These are phyloP conservation scores for Lepus oiostolus DNA, from an alignment of 2,797 vertebrate genomes.

Conservation along the genomic window DNA sequence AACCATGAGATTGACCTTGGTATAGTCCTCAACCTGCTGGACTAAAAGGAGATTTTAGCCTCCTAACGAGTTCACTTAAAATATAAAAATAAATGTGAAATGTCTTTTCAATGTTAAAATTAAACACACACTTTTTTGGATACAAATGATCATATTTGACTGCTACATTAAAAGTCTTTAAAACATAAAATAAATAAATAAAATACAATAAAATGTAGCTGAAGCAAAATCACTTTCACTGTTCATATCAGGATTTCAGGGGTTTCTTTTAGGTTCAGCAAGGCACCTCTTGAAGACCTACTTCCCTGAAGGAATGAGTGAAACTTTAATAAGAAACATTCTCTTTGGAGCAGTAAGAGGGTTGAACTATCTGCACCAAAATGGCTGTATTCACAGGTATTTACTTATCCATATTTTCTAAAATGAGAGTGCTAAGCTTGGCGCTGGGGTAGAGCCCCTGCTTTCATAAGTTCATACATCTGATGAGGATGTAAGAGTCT, in stretches of 20 bases:
- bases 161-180: conserved; percentile 70
- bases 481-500: background rate
- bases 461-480: background rate
- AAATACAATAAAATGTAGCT: background rate
- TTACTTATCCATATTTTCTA: conserved; percentile 58
- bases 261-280: conserved; percentile 93
- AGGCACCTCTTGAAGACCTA: conserved; percentile 94
- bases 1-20: conserved; percentile 43
- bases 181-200: conserved; percentile 48
- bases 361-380: conserved; percentile 96
- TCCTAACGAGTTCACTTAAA: conserved; percentile 59
- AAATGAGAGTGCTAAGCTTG: background rate
- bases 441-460: background rate
- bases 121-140: background rate
- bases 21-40: conserved; percentile 27
- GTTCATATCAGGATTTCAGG: conserved; percentile 61
- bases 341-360: conserved; percentile 95
- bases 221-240: conserved; percentile 31
- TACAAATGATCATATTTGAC: conserved; percentile 72
- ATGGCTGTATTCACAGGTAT: conserved; percentile 98
- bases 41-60: conserved; percentile 30
- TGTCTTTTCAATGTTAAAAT: conserved; percentile 65
- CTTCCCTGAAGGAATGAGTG: conserved; percentile 98
- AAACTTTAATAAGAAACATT: conserved; percentile 96
- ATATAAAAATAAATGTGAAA: conserved; percentile 67